phyloP scores from a whole-genome alignment of 1,140 invertebrate species.

The Anadara kagoshimensis region DNA sequence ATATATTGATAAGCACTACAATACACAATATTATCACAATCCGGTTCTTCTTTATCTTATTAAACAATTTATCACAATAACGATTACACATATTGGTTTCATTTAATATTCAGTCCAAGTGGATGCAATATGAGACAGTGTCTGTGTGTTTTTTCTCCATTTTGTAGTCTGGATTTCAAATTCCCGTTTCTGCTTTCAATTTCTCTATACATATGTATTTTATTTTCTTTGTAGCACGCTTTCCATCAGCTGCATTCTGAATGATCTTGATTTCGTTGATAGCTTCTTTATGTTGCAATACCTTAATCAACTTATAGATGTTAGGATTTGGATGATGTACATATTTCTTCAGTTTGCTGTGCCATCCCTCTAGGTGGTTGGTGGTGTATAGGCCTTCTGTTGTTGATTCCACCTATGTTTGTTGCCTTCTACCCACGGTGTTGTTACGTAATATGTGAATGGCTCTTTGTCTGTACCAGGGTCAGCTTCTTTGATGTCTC shows the following conservation, averaged over 20 bases:
- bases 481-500: neutral
- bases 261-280: neutral
- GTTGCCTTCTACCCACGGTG: neutral
- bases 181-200: too few relatives aligned
- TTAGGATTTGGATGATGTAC: neutral
- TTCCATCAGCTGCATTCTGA: neutral
- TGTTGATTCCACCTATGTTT: neutral
- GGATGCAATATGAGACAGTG: too few relatives aligned
- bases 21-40: too few relatives aligned
- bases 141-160: too few relatives aligned
- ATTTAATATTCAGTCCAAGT: too few relatives aligned
- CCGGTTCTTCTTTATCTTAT: too few relatives aligned
- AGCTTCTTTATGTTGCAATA: neutral
- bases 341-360: constrained; percentile 6
- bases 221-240: neutral
- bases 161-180: too few relatives aligned
- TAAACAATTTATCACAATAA: too few relatives aligned
- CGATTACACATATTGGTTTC: too few relatives aligned
- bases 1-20: too few relatives aligned
- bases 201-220: neutral
- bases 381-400: neutral
- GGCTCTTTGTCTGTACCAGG: neutral
- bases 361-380: constrained; percentile 9
- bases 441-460: neutral
- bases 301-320: neutral